Conservation (phyloP, 2,113 vertebrate genomes). For the Nestor notabilis region DNA sequence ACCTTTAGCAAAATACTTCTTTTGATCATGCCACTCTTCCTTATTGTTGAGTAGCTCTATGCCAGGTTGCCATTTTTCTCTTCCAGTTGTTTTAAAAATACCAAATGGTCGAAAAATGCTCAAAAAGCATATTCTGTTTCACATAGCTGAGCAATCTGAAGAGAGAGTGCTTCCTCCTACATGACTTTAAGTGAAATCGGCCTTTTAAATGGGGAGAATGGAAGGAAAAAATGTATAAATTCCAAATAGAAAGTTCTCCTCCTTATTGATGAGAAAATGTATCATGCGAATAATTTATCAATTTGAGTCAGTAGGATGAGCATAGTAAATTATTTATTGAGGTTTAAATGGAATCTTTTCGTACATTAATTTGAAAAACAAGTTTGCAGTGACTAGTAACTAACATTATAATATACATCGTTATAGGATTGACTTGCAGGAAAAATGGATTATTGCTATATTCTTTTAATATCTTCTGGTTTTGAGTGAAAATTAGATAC, state of each 20-base stretch:
- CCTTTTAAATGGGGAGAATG: background rate
- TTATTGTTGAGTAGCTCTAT: background rate
- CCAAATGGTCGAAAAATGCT: background rate
- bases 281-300: slow-evolving; percentile 67
- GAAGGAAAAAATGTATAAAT: slow-evolving; percentile 16
- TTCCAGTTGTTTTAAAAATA: background rate
- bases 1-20: background rate
- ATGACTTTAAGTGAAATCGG: slow-evolving; percentile 7
- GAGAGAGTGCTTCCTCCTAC: background rate
- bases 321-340: slow-evolving; percentile 74
- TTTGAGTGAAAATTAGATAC: slow-evolving; percentile 59
- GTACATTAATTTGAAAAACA: slow-evolving; percentile 74
- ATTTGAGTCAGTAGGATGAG: slow-evolving; percentile 57
- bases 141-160: background rate
- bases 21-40: background rate
- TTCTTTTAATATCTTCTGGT: slow-evolving; percentile 27
- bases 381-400: slow-evolving; percentile 59
- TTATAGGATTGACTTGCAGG: slow-evolving; percentile 66
- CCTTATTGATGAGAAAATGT: slow-evolving; percentile 54
- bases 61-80: background rate
- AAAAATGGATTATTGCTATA: slow-evolving; percentile 38
- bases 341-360: slow-evolving; percentile 71
- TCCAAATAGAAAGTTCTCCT: slow-evolving; percentile 14
- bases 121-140: background rate
- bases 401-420: slow-evolving; percentile 54